Percentiles rank a stretch among this genome's conserved stretches.
phyloP scores from a whole-genome alignment of 2,113 vertebrate genomes.

The Dipodomys spectabilis region DNA sequence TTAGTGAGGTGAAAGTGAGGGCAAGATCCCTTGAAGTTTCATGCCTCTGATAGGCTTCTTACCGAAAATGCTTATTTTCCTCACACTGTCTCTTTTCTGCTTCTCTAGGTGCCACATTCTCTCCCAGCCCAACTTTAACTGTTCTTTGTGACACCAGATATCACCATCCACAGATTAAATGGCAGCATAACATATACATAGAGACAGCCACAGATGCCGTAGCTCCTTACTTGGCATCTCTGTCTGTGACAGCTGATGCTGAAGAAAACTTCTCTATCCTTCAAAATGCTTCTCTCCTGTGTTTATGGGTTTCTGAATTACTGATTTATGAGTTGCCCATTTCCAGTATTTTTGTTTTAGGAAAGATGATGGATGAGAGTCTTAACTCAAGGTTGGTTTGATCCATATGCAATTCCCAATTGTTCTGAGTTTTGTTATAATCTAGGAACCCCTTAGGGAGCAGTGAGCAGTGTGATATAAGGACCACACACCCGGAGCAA shows the following conservation, averaged over 20 bases:
- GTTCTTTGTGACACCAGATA: neutral
- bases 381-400: neutral
- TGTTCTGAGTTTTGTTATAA: neutral
- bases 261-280: neutral
- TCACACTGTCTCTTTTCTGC: neutral
- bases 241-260: neutral
- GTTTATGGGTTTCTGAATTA: neutral
- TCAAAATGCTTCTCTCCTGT: neutral
- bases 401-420: neutral
- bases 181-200: neutral
- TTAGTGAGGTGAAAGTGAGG: slow-evolving; percentile 26
- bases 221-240: neutral
- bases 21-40: neutral
- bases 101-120: neutral
- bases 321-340: neutral
- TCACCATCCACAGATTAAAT: slow-evolving; percentile 21
- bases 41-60: neutral
- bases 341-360: neutral
- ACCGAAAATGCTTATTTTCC: neutral
- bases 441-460: neutral
- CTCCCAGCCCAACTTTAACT: neutral
- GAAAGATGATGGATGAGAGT: neutral
- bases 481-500: neutral
- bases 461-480: too few relatives aligned
- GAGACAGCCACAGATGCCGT: neutral